These are phyloP conservation scores for Bombus haemorrhoidalis DNA, from an alignment of 1,140 invertebrate genomes.

Conservation along the genomic window DNA sequence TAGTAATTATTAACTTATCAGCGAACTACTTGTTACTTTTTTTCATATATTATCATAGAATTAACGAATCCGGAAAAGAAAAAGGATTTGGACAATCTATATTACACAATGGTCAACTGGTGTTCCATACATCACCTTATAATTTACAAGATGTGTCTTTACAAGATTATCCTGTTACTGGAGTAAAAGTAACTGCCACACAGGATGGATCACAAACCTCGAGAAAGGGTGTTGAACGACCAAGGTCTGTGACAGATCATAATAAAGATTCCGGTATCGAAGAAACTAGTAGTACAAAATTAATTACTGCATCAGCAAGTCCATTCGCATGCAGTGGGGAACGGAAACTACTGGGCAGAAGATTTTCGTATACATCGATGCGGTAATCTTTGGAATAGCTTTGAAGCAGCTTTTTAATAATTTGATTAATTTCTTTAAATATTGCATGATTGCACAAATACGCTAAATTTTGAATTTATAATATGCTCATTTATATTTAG, in stretches of 20 bases:
- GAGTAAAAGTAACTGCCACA: slow-evolving; percentile 70
- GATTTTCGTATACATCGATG: slow-evolving; percentile 86
- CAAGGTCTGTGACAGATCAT: slow-evolving; percentile 76
- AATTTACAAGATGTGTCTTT: slow-evolving; percentile 90
- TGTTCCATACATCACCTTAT: slow-evolving; percentile 95
- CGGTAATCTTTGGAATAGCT: slow-evolving; percentile 66
- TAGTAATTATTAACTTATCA: slow-evolving; percentile 3
- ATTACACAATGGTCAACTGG: slow-evolving; percentile 92
- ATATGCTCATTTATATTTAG: neutral
- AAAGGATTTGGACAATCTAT: slow-evolving; percentile 97
- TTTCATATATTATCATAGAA: slow-evolving; percentile 73
- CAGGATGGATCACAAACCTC: slow-evolving; percentile 69
- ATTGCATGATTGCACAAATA: slow-evolving; percentile 35
- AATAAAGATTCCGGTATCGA: slow-evolving; percentile 71
- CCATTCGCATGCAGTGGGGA: slow-evolving; percentile 79
- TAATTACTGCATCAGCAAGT: slow-evolving; percentile 78
- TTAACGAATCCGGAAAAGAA: slow-evolving; percentile 86
- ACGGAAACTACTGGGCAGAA: slow-evolving; percentile 82
- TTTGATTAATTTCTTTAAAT: slow-evolving; percentile 48
- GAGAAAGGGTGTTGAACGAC: slow-evolving; percentile 74
- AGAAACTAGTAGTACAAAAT: slow-evolving; percentile 72
- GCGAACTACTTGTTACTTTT: slow-evolving; percentile 1
- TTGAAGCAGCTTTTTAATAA: slow-evolving; percentile 41
- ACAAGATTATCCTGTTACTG: slow-evolving; percentile 84
- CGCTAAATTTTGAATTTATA: slow-evolving; percentile 9